Conservation (phyloP, 2,888 invertebrate genomes). For the Micropterix aruncella region DNA sequence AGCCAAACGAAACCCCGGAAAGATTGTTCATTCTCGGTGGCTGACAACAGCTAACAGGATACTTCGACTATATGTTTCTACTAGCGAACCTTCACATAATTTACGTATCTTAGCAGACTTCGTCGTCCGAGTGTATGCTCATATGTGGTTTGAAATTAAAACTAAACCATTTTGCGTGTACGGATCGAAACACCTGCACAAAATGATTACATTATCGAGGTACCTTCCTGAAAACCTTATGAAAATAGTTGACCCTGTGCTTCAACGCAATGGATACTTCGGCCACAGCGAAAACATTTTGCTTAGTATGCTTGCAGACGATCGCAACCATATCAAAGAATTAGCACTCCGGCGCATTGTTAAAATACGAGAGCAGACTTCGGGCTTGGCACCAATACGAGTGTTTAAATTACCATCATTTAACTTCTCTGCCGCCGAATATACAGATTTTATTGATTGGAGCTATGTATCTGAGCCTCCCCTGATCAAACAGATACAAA, state of each 20-base stretch:
- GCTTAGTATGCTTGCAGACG: too few relatives aligned
- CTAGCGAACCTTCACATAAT: too few relatives aligned
- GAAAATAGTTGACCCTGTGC: constrained; percentile 1
- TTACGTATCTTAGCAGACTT: constrained; percentile 4
- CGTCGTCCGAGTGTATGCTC: too few relatives aligned
- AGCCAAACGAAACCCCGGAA: too few relatives aligned
- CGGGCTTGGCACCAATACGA: background rate
- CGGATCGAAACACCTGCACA: constrained; percentile 1
- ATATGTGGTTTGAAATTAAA: constrained; percentile 6
- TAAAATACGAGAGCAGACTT: too few relatives aligned
- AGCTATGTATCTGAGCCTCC: constrained; percentile 5
- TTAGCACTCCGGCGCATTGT: too few relatives aligned
- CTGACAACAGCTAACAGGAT: too few relatives aligned
- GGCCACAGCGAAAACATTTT: constrained; percentile 3
- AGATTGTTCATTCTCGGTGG: too few relatives aligned
- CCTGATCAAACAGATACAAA: constrained; percentile 2
- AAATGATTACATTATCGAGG: constrained; percentile 1
- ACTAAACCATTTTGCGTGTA: constrained; percentile 1
- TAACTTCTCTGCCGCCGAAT: constrained; percentile 5
- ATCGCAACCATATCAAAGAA: too few relatives aligned
- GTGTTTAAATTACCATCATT: constrained; percentile 4
- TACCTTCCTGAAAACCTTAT: background rate
- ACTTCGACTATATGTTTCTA: too few relatives aligned
- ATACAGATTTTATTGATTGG: constrained; percentile 8
- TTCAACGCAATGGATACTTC: constrained; percentile 5